Base-by-base conservation (phyloP, 2,888 invertebrate species). In the Zygothrica quintamaculata region DNA sequence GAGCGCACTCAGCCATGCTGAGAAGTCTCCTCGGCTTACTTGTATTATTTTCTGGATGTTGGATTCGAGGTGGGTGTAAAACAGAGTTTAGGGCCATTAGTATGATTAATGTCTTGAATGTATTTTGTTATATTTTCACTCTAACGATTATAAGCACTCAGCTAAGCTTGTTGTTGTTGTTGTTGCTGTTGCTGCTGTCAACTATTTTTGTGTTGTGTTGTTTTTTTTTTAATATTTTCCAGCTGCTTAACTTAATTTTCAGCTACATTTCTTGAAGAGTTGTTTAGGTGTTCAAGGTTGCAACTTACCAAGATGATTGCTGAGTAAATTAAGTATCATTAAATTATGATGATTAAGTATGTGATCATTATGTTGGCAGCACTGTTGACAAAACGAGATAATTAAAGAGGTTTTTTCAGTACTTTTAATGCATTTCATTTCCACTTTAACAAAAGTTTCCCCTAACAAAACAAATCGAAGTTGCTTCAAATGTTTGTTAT, bases 31-130 rank as follows among this genome's bases (percentile, higher is more conserved):
- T 40, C 57, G 43, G 69, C 59, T 53, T 69, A 60, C 61, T 58
- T 40, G n/a, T 46, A 52, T 22, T 57, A 77, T 86, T 80, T 80
- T 80, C 81, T 86, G 84, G 81, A 85, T 64, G 43, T 66, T 84
- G 64, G 62, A 61, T 77, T 74, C 51, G 9, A 73, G 59, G 64
- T 57, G 47, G 66, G 43, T 29, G 29, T 7, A 65, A 60, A 65
- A 66, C 18, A 66, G 62, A 80, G 65, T 77, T 78, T 71, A 65
- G 77, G 74, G 58, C 81, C 84, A 80, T 80, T 80, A 86, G 84
- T 61, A 74, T 74, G 87, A 86, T 86, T 84, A 77, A 86, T 80
- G 79, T 70, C 67, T 70, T 57, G n/a, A 56, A 43, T 12, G 31
- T 36, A 9, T 44, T n/a, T n/a, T n/a, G n/a, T n/a, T n/a, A n/a